Base-by-base conservation (phyloP, 2,113 vertebrate species). In the Indicator maculatus region DNA sequence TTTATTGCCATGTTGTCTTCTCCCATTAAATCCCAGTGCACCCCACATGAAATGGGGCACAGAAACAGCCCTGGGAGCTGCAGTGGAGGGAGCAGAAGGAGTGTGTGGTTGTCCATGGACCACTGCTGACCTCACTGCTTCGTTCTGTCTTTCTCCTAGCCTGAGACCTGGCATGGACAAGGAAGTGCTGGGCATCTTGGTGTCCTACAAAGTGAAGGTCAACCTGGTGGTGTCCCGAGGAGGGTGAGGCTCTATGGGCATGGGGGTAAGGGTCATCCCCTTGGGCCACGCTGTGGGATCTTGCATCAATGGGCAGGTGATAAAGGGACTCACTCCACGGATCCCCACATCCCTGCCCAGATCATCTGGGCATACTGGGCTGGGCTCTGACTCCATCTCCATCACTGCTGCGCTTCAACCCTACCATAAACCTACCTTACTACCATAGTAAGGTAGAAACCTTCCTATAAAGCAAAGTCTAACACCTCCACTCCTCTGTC, bases 131-230 rank as follows among this genome's bases (percentile, higher is more conserved):
- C 71, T 91, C 73, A 88, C 74, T 1, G 8, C 23, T 30, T 31
- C 3, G 0, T 61, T 95, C 89, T 95, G 47, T 83, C 66, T 93
- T 65, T 44, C 66, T 86, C 77, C 45, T 93, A 99, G 99, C 69
- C 96, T 99, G 96, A 97, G 96, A 82, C 74, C 96, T 0, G 98
- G 98, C 45, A 83, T 98, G 93, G 97, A 98, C 63, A 99, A 98
- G 95, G 98, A 99, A 45, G 97, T 99, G 61, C 96, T 98, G 92
- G 98, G 98, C 95, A 98, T 99, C 79, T 45, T 99, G 71, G 96
- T 99, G 58, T 98, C 98, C 95, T 99, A 99, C 96, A 99, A 98
- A 98, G 96, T 99, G 88, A 99, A 98, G 96, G 98, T 99, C 92
- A 98, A 97, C 87, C 90, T 99, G 41, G 67, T 98, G 91, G 97